Percentiles rank a stretch among this genome's conserved stretches.
Conservation (phyloP, 2,888 invertebrate genomes). For the Cordilura impudica region DNA sequence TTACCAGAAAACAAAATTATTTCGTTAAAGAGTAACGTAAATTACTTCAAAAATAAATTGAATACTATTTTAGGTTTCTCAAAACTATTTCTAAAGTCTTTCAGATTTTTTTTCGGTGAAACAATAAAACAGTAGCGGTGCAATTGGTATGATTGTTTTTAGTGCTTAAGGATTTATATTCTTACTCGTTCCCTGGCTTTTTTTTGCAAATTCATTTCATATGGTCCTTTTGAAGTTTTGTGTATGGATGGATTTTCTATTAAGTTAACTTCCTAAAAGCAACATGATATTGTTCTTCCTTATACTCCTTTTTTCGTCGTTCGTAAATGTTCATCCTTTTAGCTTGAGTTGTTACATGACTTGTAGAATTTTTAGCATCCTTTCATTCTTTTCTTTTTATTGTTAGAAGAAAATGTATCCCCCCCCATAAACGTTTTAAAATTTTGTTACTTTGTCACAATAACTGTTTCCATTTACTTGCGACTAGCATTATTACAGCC, state of each 20-base stretch:
- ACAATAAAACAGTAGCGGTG: background rate
- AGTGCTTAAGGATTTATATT: background rate
- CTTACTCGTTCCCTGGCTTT: background rate
- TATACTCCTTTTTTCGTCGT: background rate
- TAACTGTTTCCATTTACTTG: slow-evolving; percentile 34
- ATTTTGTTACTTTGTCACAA: slow-evolving; percentile 52
- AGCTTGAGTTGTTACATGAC: slow-evolving; percentile 37
- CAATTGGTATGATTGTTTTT: slow-evolving; percentile 38
- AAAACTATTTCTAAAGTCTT: too few relatives aligned
- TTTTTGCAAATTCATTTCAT: slow-evolving; percentile 42
- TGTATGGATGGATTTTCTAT: slow-evolving; percentile 38
- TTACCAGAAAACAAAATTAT: too few relatives aligned
- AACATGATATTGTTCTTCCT: slow-evolving; percentile 44
- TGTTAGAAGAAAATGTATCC: background rate
- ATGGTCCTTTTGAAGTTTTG: slow-evolving; percentile 13
- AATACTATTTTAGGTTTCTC: too few relatives aligned
- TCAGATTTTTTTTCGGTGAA: background rate
- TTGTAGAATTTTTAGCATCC: slow-evolving; percentile 42
- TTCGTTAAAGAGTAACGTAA: too few relatives aligned
- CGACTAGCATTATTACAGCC: background rate
- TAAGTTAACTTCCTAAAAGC: slow-evolving; percentile 50
- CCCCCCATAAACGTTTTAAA: slow-evolving; percentile 43
- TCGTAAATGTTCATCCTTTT: slow-evolving; percentile 36
- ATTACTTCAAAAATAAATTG: too few relatives aligned
- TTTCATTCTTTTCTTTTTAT: slow-evolving; percentile 13